These are phyloP conservation scores for Nesospiza acunhae DNA, from an alignment of 2,113 vertebrate species.

Conservation along the genomic window DNA sequence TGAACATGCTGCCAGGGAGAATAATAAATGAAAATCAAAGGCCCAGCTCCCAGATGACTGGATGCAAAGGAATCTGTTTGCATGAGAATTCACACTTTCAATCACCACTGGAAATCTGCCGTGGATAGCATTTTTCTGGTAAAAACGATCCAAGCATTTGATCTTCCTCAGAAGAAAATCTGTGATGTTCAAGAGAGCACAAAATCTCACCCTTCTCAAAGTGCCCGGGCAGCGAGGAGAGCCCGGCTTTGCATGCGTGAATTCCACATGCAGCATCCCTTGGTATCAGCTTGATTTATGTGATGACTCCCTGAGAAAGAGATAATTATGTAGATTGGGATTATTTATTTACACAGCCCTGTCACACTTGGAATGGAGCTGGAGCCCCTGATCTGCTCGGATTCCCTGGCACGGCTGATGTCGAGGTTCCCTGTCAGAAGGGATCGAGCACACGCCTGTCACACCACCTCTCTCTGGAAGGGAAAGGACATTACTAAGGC, in stretches of 20 bases:
- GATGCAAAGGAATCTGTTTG: conserved; percentile 22
- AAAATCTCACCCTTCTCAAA: not conserved
- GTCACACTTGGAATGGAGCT: not conserved
- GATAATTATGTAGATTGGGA: conserved; percentile 12
- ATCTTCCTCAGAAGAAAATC: not conserved
- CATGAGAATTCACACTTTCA: conserved; percentile 42
- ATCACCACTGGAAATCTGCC: not conserved
- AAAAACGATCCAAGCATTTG: conserved; percentile 5
- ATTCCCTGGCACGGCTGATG: not conserved
- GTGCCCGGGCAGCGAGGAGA: rapidly evolving
- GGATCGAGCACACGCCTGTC: not conserved
- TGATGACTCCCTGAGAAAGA: not conserved
- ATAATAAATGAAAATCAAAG: conserved; percentile 63
- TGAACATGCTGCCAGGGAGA: conserved; percentile 50
- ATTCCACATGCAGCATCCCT: not conserved
- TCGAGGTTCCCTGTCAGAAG: conserved; percentile 35
- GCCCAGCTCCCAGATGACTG: conserved; percentile 13
- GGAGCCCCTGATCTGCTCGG: not conserved
- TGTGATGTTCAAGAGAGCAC: not conserved
- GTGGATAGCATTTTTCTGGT: not conserved
- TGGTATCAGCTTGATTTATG: not conserved
- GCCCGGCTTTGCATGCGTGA: rapidly evolving
- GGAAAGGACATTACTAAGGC: conserved; percentile 42
- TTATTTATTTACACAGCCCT: conserved; percentile 34
- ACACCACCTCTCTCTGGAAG: not conserved